Conservation (phyloP, 92 coral and sea anemone species). For the Umimayanthus chanpuru region DNA sequence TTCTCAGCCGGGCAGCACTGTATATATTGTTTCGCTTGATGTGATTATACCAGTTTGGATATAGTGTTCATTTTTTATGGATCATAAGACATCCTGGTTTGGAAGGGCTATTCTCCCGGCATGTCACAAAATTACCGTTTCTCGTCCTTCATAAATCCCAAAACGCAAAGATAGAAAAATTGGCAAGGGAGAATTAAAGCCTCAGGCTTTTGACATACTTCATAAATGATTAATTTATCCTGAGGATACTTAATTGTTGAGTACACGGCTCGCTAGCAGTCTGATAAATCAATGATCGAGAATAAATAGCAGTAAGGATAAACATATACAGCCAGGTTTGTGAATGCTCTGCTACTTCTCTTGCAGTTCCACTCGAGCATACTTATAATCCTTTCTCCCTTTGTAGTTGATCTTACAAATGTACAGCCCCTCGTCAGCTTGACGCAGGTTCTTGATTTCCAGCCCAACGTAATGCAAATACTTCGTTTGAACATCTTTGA, state of each 20-base stretch:
- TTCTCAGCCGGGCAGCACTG: too few species aligned
- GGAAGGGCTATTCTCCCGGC: too few species aligned
- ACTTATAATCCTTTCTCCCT: constrained; percentile 7
- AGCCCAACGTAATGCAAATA: constrained; percentile 5
- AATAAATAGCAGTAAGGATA: not conserved
- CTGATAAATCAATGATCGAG: not conserved
- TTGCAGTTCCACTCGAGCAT: not conserved
- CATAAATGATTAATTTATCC: not conserved
- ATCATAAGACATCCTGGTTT: too few species aligned
- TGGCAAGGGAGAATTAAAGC: too few species aligned
- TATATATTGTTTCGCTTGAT: too few species aligned
- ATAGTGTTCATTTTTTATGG: too few species aligned
- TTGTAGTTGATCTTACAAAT: constrained; percentile 9
- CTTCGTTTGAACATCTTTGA: constrained; percentile 14
- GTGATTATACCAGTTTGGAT: too few species aligned
- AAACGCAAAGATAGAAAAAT: too few species aligned
- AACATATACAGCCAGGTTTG: not conserved
- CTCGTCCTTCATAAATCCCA: not conserved
- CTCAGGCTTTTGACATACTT: not conserved
- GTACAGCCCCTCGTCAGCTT: constrained; percentile 21
- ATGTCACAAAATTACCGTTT: not conserved
- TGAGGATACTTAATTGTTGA: not conserved
- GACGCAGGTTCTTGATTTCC: constrained; percentile 6
- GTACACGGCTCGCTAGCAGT: not conserved
- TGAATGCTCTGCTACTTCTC: not conserved